phyloP scores from a whole-genome alignment of 1,140 invertebrate genomes.

The Penaeus vannamei region DNA sequence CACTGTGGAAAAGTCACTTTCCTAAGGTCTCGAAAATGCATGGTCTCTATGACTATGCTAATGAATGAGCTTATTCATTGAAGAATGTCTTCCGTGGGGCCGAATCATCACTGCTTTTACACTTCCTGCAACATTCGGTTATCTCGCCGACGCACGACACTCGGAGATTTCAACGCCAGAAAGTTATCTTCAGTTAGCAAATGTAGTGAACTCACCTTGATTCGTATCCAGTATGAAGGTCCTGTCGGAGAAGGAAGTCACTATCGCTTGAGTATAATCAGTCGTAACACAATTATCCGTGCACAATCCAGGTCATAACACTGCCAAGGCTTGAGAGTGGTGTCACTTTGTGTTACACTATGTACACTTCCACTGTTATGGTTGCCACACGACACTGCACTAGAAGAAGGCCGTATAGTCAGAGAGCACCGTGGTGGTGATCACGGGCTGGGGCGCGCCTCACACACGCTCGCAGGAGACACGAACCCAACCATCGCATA shows the following conservation, averaged over 20 bases:
- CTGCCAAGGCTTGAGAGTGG: slow-evolving; percentile 31
- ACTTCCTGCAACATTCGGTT: slow-evolving; percentile 28
- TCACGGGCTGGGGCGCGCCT: slow-evolving; percentile 60
- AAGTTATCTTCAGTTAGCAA: slow-evolving; percentile 40
- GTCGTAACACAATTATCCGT: slow-evolving; percentile 37
- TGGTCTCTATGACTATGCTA: too few species aligned
- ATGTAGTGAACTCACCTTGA: slow-evolving; percentile 24
- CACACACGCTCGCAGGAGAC: slow-evolving; percentile 63
- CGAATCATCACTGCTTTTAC: neutral
- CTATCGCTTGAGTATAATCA: slow-evolving; percentile 43
- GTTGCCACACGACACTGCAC: slow-evolving; percentile 52
- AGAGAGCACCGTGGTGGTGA: slow-evolving; percentile 35
- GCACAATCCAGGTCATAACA: slow-evolving; percentile 39
- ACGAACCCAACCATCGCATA: slow-evolving; percentile 63
- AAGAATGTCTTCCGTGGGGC: too few species aligned
- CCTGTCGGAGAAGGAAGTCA: neutral
- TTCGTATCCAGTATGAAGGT: neutral
- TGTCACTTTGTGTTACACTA: slow-evolving; percentile 51
- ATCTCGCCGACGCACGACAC: neutral
- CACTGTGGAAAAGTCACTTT: too few species aligned
- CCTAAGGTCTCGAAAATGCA: too few species aligned
- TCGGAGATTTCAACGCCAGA: slow-evolving; percentile 46
- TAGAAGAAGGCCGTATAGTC: slow-evolving; percentile 45
- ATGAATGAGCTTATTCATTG: too few species aligned
- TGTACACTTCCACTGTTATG: slow-evolving; percentile 45